These are phyloP conservation scores for Engystomops pustulosus DNA, from an alignment of 2,113 vertebrate genomes.

Conservation along the genomic window DNA sequence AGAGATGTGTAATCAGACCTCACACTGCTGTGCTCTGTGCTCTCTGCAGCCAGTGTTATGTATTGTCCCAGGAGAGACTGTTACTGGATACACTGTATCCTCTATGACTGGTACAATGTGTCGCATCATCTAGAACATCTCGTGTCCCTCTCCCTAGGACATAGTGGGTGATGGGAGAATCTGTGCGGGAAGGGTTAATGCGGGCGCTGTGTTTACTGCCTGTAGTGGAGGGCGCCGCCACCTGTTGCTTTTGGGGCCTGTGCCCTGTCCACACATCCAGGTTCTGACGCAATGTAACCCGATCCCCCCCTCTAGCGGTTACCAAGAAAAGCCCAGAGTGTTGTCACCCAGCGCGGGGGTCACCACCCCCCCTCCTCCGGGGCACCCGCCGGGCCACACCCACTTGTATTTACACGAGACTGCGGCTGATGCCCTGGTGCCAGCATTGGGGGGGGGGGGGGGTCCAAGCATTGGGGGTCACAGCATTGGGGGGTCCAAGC, in stretches of 20 bases:
- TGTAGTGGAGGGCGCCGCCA: constrained; percentile 1
- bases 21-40: no score
- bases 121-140: no score
- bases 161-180: no score
- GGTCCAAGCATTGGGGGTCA: no score
- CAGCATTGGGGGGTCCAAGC: no score
- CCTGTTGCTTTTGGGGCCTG: neutral
- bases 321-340: neutral
- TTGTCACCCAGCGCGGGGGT: neutral
- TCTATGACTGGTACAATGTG: no score
- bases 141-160: no score
- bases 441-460: no score
- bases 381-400: neutral
- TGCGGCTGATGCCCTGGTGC: neutral
- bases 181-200: constrained; percentile 38
- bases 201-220: constrained; percentile 1
- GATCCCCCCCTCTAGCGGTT: neutral
- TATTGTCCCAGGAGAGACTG: no score
- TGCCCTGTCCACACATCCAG: constrained; percentile 16
- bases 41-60: no score
- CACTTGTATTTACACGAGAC: constrained; percentile 6
- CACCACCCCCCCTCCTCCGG: neutral
- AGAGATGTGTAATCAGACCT: no score
- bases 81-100: no score
- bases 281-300: constrained; percentile 43